phyloP scores from a whole-genome alignment of 2,888 invertebrate species.

The Galerucella pusilla region DNA sequence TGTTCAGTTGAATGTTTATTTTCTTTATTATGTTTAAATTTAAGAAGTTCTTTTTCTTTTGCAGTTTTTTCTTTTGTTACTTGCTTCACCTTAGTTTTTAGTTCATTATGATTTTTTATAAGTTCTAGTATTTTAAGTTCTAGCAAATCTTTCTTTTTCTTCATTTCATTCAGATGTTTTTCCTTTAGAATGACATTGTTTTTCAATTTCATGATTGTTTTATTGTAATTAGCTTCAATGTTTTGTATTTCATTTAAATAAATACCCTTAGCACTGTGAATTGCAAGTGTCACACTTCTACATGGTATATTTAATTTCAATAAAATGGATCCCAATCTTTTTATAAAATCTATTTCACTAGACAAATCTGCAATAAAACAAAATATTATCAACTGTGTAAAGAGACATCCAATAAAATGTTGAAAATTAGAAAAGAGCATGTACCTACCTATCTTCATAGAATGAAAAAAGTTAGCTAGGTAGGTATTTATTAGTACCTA shows the following conservation, averaged over 20 bases:
- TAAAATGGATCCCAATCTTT: constrained; percentile 42
- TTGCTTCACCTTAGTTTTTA: constrained; percentile 39
- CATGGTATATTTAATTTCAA: constrained; percentile 36
- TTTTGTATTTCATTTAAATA: constrained; percentile 42
- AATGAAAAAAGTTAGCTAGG: background rate
- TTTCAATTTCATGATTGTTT: constrained; percentile 44
- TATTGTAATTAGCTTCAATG: constrained; percentile 42
- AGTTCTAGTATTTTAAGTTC: constrained; percentile 44
- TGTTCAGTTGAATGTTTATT: constrained; percentile 16
- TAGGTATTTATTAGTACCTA: too few relatives aligned
- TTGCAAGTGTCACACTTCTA: constrained; percentile 29
- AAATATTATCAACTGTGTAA: constrained; percentile 5
- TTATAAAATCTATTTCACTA: constrained; percentile 44
- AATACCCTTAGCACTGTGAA: constrained; percentile 43
- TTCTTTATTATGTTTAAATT: constrained; percentile 21
- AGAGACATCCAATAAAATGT: background rate
- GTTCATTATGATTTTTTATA: constrained; percentile 39
- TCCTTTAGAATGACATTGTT: constrained; percentile 39
- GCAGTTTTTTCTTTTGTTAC: constrained; percentile 29
- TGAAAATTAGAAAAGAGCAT: background rate
- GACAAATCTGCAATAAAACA: constrained; percentile 43
- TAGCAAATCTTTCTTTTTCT: constrained; percentile 41
- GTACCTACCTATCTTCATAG: too few relatives aligned
- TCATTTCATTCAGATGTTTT: constrained; percentile 37
- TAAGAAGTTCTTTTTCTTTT: constrained; percentile 31